Evolutionary conservation across 2,797 vertebrate genomes (phyloP).

Genomic region (Dermochelys coriacea): DNA sequence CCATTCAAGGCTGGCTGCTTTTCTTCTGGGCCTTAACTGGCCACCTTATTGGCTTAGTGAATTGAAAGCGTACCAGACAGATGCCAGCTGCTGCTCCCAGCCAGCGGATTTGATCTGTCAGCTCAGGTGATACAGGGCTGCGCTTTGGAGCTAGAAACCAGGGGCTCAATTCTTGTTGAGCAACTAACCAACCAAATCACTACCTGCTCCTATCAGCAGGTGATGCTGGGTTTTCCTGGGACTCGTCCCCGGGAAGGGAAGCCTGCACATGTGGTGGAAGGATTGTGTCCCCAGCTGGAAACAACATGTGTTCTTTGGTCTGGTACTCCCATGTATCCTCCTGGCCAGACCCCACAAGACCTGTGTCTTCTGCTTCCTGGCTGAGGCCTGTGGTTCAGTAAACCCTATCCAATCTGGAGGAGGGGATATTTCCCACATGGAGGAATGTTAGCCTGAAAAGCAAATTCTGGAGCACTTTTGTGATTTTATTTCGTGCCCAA

Average conservation of each 20-base stretch:
- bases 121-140: not conserved
- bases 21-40: not conserved
- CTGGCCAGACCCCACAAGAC: not conserved
- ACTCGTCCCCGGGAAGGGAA: not conserved
- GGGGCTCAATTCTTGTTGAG: not conserved
- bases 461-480: not conserved
- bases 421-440: not conserved
- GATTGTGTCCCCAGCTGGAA: not conserved
- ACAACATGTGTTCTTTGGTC: not conserved
- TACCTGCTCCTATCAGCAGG: accelerated
- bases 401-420: not conserved
- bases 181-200: not conserved
- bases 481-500: not conserved
- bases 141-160: not conserved
- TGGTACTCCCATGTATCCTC: not conserved
- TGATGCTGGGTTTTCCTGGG: not conserved
- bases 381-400: not conserved
- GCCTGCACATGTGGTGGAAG: accelerated
- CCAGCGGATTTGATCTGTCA: not conserved
- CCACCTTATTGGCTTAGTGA: not conserved
- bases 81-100: accelerated
- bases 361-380: not conserved
- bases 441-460: not conserved
- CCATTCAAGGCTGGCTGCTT: not conserved
- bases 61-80: not conserved